A percentile compares a stretch with the other conserved stretches of the same genome.
phyloP scores from a whole-genome alignment of 2,113 vertebrate genomes.

The Harpagus bidentatus region DNA sequence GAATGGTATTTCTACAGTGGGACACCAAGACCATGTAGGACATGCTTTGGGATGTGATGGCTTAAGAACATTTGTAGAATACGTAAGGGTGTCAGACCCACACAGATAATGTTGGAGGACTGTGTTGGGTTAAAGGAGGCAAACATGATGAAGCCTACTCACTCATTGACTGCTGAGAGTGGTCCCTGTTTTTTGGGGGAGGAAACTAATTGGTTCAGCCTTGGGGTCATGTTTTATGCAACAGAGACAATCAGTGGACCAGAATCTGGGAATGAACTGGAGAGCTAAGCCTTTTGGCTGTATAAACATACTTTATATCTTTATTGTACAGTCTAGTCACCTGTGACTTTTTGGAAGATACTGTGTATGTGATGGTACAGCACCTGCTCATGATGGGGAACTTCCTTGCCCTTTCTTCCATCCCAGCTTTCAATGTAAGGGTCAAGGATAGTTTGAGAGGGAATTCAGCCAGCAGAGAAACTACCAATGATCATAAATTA shows the following conservation, averaged over 20 bases:
- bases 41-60: background rate
- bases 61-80: background rate
- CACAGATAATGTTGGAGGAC: background rate
- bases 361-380: accelerated
- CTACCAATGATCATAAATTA: background rate
- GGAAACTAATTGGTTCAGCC: background rate
- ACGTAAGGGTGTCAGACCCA: background rate
- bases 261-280: background rate
- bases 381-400: background rate
- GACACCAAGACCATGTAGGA: background rate
- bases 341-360: background rate
- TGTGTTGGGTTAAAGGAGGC: background rate
- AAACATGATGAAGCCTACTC: background rate
- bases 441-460: background rate
- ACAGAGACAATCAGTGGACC: no score
- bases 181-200: background rate
- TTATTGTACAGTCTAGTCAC: background rate
- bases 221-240: background rate
- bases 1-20: background rate
- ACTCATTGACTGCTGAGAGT: background rate
- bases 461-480: background rate
- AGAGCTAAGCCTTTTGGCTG: background rate
- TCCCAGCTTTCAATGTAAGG: background rate
- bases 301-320: background rate
- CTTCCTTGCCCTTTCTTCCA: background rate